Percentiles rank a stretch among this genome's conserved stretches.
Evolutionary conservation across 2,113 vertebrate species (phyloP).

Genomic region (Calyptomena viridis): DNA sequence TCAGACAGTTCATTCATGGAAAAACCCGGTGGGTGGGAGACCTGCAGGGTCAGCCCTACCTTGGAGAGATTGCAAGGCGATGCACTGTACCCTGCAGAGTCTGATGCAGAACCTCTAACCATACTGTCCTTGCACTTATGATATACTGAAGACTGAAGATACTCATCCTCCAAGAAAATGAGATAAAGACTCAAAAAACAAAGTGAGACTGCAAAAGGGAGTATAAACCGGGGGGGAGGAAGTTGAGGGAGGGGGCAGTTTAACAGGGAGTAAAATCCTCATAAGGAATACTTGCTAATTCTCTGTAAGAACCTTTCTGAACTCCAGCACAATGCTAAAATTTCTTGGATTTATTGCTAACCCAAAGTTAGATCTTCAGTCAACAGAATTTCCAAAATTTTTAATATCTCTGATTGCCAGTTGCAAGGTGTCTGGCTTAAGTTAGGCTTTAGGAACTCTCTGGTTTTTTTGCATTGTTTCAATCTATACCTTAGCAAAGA

Average conservation of each 20-base stretch:
- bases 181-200: not conserved
- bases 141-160: not conserved
- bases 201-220: not conserved
- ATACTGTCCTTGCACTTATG: not conserved
- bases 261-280: not conserved
- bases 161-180: not conserved
- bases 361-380: not conserved
- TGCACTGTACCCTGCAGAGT: not conserved
- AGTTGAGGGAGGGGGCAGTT: not conserved
- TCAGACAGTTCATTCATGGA: constrained; percentile 51
- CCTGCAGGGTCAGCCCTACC: not conserved
- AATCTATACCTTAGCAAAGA: not conserved
- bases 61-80: not conserved
- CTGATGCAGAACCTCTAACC: not conserved
- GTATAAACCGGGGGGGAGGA: not conserved
- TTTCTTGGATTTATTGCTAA: not conserved
- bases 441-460: not conserved
- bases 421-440: not conserved
- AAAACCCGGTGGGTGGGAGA: not conserved
- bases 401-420: not conserved
- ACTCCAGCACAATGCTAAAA: not conserved
- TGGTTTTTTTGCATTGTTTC: not conserved
- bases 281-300: not conserved
- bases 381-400: not conserved
- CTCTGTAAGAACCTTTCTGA: not conserved